These are phyloP conservation scores for Halictus quadricinctus DNA, from an alignment of 2,888 invertebrate genomes.

Conservation along the genomic window DNA sequence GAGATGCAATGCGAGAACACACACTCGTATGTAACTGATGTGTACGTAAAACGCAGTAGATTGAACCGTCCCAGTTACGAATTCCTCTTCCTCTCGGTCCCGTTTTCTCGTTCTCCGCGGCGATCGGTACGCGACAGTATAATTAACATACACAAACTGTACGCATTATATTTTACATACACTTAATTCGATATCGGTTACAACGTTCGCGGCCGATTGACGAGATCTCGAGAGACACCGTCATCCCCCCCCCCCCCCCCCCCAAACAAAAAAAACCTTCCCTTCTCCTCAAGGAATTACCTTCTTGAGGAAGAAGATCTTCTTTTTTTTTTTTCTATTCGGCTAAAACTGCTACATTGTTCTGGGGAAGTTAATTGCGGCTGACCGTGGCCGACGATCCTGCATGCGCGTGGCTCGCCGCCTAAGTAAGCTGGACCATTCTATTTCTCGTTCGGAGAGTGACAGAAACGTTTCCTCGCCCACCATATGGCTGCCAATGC, in stretches of 20 bases:
- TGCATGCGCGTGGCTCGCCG: constrained; percentile 29
- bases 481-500: constrained; percentile 86
- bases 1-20: constrained; percentile 61
- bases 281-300: not conserved
- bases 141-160: not conserved
- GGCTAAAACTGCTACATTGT: constrained; percentile 1
- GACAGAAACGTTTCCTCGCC: constrained; percentile 83
- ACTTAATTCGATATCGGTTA: constrained; percentile 15
- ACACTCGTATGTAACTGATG: constrained; percentile 58
- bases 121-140: constrained; percentile 15
- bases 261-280: not conserved
- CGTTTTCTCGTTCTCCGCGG: not conserved
- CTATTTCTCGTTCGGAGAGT: constrained; percentile 71
- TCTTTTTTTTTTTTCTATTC: not conserved
- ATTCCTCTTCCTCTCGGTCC: not conserved
- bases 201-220: constrained; percentile 10
- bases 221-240: not conserved
- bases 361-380: not conserved
- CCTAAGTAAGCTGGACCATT: not conserved
- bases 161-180: not conserved
- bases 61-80: constrained; percentile 35
- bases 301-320: not conserved
- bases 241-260: not conserved
- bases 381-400: constrained; percentile 23
- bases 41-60: constrained; percentile 46